Conservation (phyloP, 2,888 invertebrate genomes). For the Lasioglossum oenotherae region DNA sequence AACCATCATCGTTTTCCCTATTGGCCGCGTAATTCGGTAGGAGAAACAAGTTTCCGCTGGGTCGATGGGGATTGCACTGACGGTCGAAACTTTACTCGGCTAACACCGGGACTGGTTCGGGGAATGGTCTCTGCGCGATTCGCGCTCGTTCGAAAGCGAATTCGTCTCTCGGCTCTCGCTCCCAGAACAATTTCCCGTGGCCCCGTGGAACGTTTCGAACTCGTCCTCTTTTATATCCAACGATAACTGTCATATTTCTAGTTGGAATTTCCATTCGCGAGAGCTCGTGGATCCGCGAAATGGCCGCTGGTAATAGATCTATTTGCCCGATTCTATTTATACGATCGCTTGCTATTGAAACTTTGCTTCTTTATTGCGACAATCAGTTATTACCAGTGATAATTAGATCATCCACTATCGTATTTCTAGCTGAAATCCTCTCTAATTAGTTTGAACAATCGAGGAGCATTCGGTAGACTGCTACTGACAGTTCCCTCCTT, state of each 20-base stretch:
- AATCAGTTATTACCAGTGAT: neutral
- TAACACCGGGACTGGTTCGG: constrained; percentile 22
- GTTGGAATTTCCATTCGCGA: constrained; percentile 1
- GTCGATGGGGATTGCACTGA: constrained; percentile 36
- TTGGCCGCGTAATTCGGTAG: constrained; percentile 55
- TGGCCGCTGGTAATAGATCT: neutral
- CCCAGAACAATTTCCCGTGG: constrained; percentile 16
- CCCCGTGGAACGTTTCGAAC: neutral
- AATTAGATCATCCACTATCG: neutral
- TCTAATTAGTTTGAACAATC: neutral
- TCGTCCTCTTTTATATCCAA: constrained; percentile 4
- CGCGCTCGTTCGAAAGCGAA: constrained; percentile 18
- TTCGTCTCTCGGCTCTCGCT: neutral
- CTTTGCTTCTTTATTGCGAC: neutral
- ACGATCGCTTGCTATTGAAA: neutral
- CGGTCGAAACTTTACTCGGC: constrained; percentile 47
- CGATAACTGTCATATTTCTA: constrained; percentile 1
- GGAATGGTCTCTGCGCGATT: constrained; percentile 18
- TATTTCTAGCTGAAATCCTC: neutral
- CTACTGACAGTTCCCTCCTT: neutral
- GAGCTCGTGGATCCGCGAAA: neutral
- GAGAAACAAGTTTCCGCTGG: constrained; percentile 47
- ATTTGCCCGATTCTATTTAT: neutral
- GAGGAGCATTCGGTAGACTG: neutral
- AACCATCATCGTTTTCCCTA: constrained; percentile 15